Percentiles rank a stretch among this genome's conserved stretches.
Evolutionary conservation across 2,113 vertebrate genomes (phyloP).

Genomic region (Gyps fulvus): DNA sequence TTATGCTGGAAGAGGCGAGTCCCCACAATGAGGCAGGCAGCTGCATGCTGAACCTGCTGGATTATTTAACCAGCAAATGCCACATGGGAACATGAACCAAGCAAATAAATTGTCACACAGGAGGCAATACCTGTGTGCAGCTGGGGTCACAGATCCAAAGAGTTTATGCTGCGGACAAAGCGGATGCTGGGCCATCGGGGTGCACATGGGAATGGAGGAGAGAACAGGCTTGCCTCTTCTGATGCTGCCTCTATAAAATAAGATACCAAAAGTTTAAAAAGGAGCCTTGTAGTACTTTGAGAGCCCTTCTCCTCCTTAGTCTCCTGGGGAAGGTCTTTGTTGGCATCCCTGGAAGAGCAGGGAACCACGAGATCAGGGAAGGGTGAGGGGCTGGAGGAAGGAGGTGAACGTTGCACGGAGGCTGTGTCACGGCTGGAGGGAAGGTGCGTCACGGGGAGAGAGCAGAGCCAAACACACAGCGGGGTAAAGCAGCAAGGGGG

Average conservation of each 20-base stretch:
- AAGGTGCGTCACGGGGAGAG: not conserved
- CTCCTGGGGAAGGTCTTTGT: not conserved
- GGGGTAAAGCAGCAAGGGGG: not conserved
- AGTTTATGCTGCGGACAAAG: not conserved
- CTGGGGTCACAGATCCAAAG: not conserved
- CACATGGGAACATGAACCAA: not conserved
- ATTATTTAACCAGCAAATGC: not conserved
- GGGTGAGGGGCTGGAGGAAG: not conserved
- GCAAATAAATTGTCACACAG: not conserved
- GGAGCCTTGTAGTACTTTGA: not conserved
- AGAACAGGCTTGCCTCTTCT: not conserved
- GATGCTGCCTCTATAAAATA: not conserved
- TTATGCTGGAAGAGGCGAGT: not conserved
- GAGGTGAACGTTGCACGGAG: accelerated
- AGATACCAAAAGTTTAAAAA: not conserved
- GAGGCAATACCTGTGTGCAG: not conserved
- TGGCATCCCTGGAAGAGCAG: not conserved
- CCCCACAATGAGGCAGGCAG: not conserved
- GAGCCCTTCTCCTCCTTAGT: not conserved
- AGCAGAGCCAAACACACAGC: not conserved
- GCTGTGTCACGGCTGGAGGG: not conserved
- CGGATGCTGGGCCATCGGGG: not conserved
- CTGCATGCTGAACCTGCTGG: not conserved
- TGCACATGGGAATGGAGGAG: not conserved
- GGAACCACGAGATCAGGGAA: not conserved